Conservation (phyloP, 2,888 invertebrate species). For the Tridacna gigas region DNA sequence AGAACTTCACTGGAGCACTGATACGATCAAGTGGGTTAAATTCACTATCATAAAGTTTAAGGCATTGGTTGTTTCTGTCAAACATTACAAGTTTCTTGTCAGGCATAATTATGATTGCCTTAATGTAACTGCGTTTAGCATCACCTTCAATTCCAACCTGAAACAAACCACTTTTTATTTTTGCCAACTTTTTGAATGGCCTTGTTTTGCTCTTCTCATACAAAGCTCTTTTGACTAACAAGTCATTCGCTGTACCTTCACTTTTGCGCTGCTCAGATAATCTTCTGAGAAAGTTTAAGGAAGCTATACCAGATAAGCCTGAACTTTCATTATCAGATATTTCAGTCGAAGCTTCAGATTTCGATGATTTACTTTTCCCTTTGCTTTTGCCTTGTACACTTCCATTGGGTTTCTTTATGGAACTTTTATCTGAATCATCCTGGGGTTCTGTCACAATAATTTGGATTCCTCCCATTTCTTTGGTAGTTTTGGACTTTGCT, state of each 20-base stretch:
- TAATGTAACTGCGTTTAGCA: conserved; percentile 43
- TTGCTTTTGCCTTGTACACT: conserved; percentile 7
- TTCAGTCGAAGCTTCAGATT: neutral
- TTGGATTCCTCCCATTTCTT: conserved; percentile 13
- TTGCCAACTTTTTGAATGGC: conserved; percentile 50
- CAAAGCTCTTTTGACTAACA: conserved; percentile 4
- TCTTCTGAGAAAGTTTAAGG: conserved; percentile 8
- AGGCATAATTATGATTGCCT: conserved; percentile 42
- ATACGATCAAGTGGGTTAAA: conserved; percentile 54
- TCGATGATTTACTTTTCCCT: conserved; percentile 1
- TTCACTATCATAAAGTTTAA: conserved; percentile 56
- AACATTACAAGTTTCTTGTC: conserved; percentile 47
- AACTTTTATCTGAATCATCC: neutral
- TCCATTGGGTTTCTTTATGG: conserved; percentile 9
- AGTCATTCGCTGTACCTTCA: conserved; percentile 11
- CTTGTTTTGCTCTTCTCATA: conserved; percentile 48
- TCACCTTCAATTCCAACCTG: conserved; percentile 52
- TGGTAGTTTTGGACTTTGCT: neutral
- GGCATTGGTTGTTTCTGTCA: conserved; percentile 51
- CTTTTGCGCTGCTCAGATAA: neutral
- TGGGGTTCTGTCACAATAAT: conserved; percentile 13
- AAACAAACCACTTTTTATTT: conserved; percentile 34
- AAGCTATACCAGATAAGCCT: conserved; percentile 5
- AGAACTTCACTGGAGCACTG: conserved; percentile 38
- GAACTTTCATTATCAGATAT: conserved; percentile 10